Evolutionary conservation across 2,797 vertebrate genomes (phyloP).

Genomic region (Cynodonichthys magdalenae): DNA sequence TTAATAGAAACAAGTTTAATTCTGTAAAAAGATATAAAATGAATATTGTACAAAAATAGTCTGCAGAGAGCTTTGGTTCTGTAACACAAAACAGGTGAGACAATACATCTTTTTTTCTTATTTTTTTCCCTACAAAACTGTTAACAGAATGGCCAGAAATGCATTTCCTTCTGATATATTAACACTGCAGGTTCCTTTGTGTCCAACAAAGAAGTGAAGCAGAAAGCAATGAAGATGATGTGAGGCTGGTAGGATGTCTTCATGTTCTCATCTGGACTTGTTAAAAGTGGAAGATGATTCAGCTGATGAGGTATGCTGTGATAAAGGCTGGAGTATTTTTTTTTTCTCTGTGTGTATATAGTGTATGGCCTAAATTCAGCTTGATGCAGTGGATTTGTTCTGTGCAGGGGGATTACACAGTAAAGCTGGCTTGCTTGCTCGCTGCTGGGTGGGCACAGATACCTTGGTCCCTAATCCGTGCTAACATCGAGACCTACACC

Average conservation of each 20-base stretch:
- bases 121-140: constrained; percentile 68
- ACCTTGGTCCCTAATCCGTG: constrained; percentile 79
- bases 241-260: constrained; percentile 56
- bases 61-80: constrained; percentile 99
- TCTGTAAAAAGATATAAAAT: constrained; percentile 99
- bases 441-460: constrained; percentile 76
- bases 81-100: constrained; percentile 94
- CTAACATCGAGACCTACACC: constrained; percentile 70
- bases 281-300: constrained; percentile 70
- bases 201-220: constrained; percentile 52
- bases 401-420: constrained; percentile 75
- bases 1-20: constrained; percentile 98
- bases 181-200: constrained; percentile 82
- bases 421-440: constrained; percentile 77
- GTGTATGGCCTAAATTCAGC: constrained; percentile 79
- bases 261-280: constrained; percentile 70
- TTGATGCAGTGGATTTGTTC: constrained; percentile 79
- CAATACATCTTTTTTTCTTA: constrained; percentile 74
- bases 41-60: constrained; percentile 99
- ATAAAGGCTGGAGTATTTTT: constrained; percentile 60
- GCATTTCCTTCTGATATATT: constrained; percentile 52
- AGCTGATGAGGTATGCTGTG: constrained; percentile 76
- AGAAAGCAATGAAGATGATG: constrained; percentile 49
- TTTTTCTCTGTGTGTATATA: constrained; percentile 39
- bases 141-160: constrained; percentile 80